Conservation (phyloP, 2,888 invertebrate genomes). For the Drosophila maculinotata region DNA sequence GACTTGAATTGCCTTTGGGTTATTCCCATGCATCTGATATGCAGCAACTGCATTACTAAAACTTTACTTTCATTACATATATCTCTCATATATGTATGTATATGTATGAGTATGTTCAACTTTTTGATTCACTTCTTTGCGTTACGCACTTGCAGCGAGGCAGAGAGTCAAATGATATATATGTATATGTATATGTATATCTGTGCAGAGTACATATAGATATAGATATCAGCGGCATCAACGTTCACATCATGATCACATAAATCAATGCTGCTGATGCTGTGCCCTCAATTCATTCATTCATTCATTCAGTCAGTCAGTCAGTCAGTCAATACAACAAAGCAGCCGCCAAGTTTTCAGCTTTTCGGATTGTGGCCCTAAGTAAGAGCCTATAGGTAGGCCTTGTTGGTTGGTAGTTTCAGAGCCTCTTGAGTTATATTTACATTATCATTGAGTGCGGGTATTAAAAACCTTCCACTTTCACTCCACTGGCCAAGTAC, state of each 20-base stretch:
- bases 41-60: constrained; percentile 7
- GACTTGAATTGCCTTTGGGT: constrained; percentile 5
- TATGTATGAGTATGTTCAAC: constrained; percentile 7
- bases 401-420: constrained; percentile 41
- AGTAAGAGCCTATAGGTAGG: constrained; percentile 17
- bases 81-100: background rate
- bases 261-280: constrained; percentile 69
- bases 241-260: constrained; percentile 53
- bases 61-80: constrained; percentile 19
- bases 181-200: constrained; percentile 20
- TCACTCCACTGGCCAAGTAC: constrained; percentile 67
- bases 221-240: constrained; percentile 32
- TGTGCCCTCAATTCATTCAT: constrained; percentile 65
- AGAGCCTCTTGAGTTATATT: constrained; percentile 53
- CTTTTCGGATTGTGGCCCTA: constrained; percentile 36
- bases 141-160: constrained; percentile 63
- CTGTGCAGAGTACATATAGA: constrained; percentile 3
- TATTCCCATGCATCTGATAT: constrained; percentile 13
- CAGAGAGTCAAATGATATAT: constrained; percentile 38
- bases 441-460: constrained; percentile 53
- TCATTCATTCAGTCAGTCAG: constrained; percentile 33
- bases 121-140: constrained; percentile 31
- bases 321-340: constrained; percentile 50
- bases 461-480: constrained; percentile 66
- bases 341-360: constrained; percentile 56